A percentile compares a stretch with the other conserved stretches of the same genome.
These are phyloP conservation scores for Synanthedon myopaeformis DNA, from an alignment of 2,888 invertebrate genomes.

Conservation along the genomic window DNA sequence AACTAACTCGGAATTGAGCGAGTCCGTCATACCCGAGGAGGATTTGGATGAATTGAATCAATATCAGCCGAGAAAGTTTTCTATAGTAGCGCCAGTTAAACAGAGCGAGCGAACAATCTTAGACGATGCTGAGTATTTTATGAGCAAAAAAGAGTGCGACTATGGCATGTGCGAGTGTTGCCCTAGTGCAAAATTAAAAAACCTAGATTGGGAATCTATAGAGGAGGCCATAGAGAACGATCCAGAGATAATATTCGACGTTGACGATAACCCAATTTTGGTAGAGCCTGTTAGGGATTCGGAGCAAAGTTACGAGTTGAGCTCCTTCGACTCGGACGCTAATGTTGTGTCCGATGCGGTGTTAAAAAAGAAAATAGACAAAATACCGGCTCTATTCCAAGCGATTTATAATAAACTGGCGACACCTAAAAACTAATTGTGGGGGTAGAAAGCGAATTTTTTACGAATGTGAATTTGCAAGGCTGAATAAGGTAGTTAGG, in stretches of 20 bases:
- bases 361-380: conserved; percentile 29
- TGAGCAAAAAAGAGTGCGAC: conserved; percentile 55
- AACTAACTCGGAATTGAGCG: conserved; percentile 5
- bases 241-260: conserved; percentile 61
- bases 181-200: conserved; percentile 28
- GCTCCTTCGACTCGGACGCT: conserved; percentile 11
- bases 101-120: conserved; percentile 43
- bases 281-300: conserved; percentile 32
- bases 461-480: too few species aligned
- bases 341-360: conserved; percentile 14
- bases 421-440: neutral
- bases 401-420: conserved; percentile 35
- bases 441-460: too few species aligned
- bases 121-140: conserved; percentile 50
- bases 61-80: conserved; percentile 52
- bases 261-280: conserved; percentile 48
- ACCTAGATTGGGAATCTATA: conserved; percentile 50
- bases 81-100: conserved; percentile 33
- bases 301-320: conserved; percentile 6
- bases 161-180: conserved; percentile 57
- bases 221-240: conserved; percentile 62
- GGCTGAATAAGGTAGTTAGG: neutral
- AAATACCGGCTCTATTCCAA: conserved; percentile 34
- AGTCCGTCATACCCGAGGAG: conserved; percentile 22
- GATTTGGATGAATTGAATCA: conserved; percentile 41